A percentile compares a stretch with the other conserved stretches of the same genome.
These are phyloP conservation scores for Shargacucullia verbasci DNA, from an alignment of 2,888 invertebrate genomes.

Conservation along the genomic window DNA sequence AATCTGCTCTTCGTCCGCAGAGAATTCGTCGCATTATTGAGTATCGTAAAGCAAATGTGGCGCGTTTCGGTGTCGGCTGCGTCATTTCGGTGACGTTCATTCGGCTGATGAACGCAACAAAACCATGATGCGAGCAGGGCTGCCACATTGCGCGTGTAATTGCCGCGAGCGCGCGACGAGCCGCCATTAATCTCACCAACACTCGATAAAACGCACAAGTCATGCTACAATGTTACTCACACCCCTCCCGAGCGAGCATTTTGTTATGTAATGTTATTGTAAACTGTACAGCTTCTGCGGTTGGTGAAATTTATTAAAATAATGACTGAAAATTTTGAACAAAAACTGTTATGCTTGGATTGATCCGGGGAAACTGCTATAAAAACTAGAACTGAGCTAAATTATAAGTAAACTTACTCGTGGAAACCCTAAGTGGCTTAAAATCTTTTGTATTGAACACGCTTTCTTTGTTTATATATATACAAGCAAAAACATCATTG, in stretches of 20 bases:
- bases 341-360: no score
- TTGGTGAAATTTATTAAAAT: slow-evolving; percentile 40
- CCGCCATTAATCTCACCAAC: slow-evolving; percentile 86
- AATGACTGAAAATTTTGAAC: slow-evolving; percentile 25
- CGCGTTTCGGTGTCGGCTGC: slow-evolving; percentile 48
- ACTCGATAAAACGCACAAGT: slow-evolving; percentile 87
- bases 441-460: no score
- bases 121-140: slow-evolving; percentile 68
- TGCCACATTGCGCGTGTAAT: slow-evolving; percentile 87
- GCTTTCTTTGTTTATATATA: neutral
- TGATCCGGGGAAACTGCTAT: no score
- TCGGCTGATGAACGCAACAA: slow-evolving; percentile 71
- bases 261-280: slow-evolving; percentile 56
- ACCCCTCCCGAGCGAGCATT: slow-evolving; percentile 52
- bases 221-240: slow-evolving; percentile 80
- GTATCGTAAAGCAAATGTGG: slow-evolving; percentile 50
- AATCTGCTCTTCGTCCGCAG: slow-evolving; percentile 42
- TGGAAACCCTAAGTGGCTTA: no score
- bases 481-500: neutral
- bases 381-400: no score
- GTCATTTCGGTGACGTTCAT: slow-evolving; percentile 62
- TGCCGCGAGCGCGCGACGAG: slow-evolving; percentile 79
- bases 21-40: slow-evolving; percentile 46
- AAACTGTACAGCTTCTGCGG: slow-evolving; percentile 40
- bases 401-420: no score